Conservation (phyloP, 1,140 invertebrate genomes). For the Odontomachus brunneus region DNA sequence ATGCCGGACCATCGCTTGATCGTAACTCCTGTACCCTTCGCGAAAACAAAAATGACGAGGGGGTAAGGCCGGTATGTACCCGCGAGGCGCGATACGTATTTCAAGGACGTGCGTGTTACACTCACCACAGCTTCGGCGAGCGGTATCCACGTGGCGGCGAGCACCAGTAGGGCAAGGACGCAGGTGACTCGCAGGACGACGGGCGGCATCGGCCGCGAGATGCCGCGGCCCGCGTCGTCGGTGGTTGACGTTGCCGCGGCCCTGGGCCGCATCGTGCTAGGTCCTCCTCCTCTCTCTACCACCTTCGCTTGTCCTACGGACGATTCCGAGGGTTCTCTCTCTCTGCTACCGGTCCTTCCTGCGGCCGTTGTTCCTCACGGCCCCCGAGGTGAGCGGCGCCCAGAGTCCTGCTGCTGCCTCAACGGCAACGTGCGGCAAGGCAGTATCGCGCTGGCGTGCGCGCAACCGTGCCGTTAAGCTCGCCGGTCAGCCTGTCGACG, state of each 20-base stretch:
- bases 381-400: slow-evolving; percentile 24
- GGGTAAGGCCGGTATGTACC: background rate
- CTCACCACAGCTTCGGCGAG: slow-evolving; percentile 75
- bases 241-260: slow-evolving; percentile 64
- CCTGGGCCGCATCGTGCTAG: slow-evolving; percentile 72
- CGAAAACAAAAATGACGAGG: background rate
- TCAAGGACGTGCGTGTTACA: slow-evolving; percentile 49
- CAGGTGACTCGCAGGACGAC: slow-evolving; percentile 63
- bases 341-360: background rate
- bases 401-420: background rate
- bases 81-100: slow-evolving; percentile 19
- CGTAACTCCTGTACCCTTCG: slow-evolving; percentile 18
- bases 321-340: slow-evolving; percentile 14
- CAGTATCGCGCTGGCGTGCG: slow-evolving; percentile 29
- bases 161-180: slow-evolving; percentile 71
- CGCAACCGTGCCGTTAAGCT: slow-evolving; percentile 14
- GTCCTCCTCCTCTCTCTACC: slow-evolving; percentile 44
- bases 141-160: slow-evolving; percentile 58
- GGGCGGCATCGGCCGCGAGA: slow-evolving; percentile 57
- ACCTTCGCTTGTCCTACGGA: background rate
- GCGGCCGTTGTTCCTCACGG: slow-evolving; percentile 1
- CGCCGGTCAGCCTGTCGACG: slow-evolving; percentile 68
- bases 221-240: slow-evolving; percentile 45
- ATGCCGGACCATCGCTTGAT: slow-evolving; percentile 30
- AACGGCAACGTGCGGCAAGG: slow-evolving; percentile 54